Evolutionary conservation across 2,113 vertebrate genomes (phyloP).

Genomic region (Hemicordylus capensis): DNA sequence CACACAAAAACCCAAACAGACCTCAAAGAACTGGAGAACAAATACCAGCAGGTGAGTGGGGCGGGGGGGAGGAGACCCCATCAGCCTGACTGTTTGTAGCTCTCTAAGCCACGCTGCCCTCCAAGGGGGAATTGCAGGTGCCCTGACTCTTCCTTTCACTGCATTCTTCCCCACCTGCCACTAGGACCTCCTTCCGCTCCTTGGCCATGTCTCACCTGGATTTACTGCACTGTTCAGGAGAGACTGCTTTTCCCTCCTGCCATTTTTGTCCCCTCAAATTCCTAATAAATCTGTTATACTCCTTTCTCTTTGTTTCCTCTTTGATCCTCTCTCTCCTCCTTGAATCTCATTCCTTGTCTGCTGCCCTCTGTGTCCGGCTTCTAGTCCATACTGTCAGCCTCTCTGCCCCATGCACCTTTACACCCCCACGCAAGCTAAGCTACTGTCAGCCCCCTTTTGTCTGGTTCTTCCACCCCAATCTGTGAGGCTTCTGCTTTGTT

Average conservation of each 20-base stretch:
- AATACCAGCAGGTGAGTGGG: slow-evolving; percentile 79
- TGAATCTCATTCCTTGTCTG: background rate
- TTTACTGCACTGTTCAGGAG: background rate
- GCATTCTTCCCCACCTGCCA: rapidly evolving
- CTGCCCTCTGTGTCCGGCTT: background rate
- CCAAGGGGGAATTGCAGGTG: background rate
- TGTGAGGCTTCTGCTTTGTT: background rate
- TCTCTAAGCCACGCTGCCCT: no score
- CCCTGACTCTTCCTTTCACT: background rate
- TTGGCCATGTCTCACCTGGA: background rate
- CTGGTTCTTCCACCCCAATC: background rate
- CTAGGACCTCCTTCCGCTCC: background rate
- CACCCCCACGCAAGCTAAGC: background rate
- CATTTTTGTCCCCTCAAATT: background rate
- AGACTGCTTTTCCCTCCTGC: background rate
- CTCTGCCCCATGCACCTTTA: background rate
- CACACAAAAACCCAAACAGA: slow-evolving; percentile 80
- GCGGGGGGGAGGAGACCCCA: background rate
- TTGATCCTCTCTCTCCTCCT: background rate
- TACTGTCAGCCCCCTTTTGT: background rate
- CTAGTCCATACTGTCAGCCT: background rate
- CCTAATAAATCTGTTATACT: background rate
- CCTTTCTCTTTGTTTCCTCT: background rate
- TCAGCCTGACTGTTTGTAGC: background rate
- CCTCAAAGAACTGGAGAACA: slow-evolving; percentile 80